Conservation (phyloP, 2,888 invertebrate species). For the Eupithecia exiguata region DNA sequence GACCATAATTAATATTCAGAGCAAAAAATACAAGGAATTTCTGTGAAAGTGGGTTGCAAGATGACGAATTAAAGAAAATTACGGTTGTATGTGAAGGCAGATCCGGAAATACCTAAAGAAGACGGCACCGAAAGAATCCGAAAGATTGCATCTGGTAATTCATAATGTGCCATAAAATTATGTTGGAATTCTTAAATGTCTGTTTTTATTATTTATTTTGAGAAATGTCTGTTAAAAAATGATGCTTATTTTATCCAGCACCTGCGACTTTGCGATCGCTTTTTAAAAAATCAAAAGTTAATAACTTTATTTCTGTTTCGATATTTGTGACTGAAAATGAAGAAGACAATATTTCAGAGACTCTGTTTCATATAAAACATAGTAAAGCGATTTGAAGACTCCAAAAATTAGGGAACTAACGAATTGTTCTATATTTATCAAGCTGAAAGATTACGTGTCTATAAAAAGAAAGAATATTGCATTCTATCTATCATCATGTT, state of each 20-base stretch:
- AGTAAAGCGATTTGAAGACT: no score
- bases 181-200: slow-evolving; percentile 30
- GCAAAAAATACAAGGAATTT: slow-evolving; percentile 29
- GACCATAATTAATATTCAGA: slow-evolving; percentile 4
- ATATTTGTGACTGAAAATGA: no score
- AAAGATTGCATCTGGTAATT: slow-evolving; percentile 40
- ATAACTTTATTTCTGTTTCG: no score
- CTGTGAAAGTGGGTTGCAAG: slow-evolving; percentile 40
- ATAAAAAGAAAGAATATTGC: no score
- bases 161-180: slow-evolving; percentile 39
- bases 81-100: slow-evolving; percentile 32
- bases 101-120: slow-evolving; percentile 41
- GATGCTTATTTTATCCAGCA: slow-evolving; percentile 3
- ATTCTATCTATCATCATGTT: no score
- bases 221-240: not conserved
- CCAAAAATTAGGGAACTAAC: no score
- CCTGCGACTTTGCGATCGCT: not conserved
- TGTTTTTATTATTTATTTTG: slow-evolving; percentile 18
- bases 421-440: no score
- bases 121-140: slow-evolving; percentile 14
- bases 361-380: no score
- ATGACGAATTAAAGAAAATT: slow-evolving; percentile 45
- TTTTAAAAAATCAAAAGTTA: no score
- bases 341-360: no score
- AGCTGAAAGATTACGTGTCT: no score